Base-by-base conservation (phyloP, 2,113 vertebrate genomes). In the Rostratula benghalensis region DNA sequence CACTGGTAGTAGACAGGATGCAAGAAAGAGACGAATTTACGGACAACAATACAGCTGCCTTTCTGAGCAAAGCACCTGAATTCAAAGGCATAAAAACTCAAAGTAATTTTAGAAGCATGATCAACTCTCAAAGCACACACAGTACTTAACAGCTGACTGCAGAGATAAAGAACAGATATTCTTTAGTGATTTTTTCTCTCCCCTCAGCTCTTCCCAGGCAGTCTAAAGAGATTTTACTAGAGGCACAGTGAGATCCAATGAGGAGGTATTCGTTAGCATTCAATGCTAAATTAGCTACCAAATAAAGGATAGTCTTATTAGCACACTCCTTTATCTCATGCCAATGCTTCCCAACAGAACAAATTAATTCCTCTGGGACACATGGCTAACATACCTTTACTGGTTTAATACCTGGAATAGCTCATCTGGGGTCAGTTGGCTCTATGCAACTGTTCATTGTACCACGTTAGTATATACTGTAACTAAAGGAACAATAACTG, bases 201-300 rank as follows among this genome's bases (percentile, higher is more conserved):
- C 50, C 37, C 45, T 54, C 50, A 54, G 17, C n/a, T 24, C 31
- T 85, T 90, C 25, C 15, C 13, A 73, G 57, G 24, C 27, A 92
- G 27, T 46, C 20, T 69, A 51, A 95, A 53, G 56, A 28, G 35
- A 30, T 61, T 89, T 93, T 59, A 43, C 31, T 39, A 67, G 31
- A 93, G 13, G 16, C 64, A 83, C 12, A 59, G 28, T 8, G 18
- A 63, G 18, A 37, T 63, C 33, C 43, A 50, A 22, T 15, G n/a
- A 21, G 74, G 50, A 77, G 46, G 13, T 83, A 86, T 59, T 53
- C 7, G 56, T 39, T 50, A 82, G 22, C 50, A 59, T 83, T 90
- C 63, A 83, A 37, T 65, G 86, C 31, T 86, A 88, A 84, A 94
- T 93, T 77, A 96, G 54, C 45, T 83, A 45, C 59, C 64, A 89